Percentiles rank a stretch among this genome's conserved stretches.
phyloP scores from a whole-genome alignment of 2,888 invertebrate genomes.

The Rotaria macrura region DNA sequence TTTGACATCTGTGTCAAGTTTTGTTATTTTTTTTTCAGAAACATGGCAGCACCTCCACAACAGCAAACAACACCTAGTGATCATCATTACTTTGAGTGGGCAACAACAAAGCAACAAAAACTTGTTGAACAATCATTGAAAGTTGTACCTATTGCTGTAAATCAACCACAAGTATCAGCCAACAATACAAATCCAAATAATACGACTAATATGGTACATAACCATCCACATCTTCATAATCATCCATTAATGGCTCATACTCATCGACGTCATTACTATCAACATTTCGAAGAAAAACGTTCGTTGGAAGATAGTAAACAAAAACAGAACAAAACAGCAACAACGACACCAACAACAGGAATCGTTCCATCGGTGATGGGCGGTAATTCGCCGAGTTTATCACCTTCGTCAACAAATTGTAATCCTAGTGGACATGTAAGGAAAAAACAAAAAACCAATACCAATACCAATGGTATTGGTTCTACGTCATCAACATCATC shows the following conservation, averaged over 20 bases:
- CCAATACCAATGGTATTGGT: too few relatives aligned
- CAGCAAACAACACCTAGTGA: too few relatives aligned
- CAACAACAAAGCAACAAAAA: not conserved
- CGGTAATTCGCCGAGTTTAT: not conserved
- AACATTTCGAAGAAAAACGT: too few relatives aligned
- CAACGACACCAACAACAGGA: too few relatives aligned
- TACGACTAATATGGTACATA: not conserved
- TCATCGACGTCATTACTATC: too few relatives aligned
- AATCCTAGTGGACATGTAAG: not conserved
- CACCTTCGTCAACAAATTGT: not conserved
- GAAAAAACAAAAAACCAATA: too few relatives aligned
- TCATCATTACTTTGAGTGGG: too few relatives aligned
- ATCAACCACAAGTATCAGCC: not conserved
- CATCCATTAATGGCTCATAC: too few relatives aligned
- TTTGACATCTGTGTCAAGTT: slow-evolving; percentile 2
- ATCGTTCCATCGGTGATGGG: not conserved
- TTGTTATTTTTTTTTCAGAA: not conserved
- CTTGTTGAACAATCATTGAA: slow-evolving; percentile 5
- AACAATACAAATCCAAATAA: not conserved
- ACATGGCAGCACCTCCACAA: too few relatives aligned
- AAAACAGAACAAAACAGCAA: not conserved
- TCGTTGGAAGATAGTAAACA: too few relatives aligned
- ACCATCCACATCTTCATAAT: not conserved
- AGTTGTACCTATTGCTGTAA: not conserved
- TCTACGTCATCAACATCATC: too few relatives aligned